phyloP scores from a whole-genome alignment of 1,140 invertebrate species.

The Bombus affinis region DNA sequence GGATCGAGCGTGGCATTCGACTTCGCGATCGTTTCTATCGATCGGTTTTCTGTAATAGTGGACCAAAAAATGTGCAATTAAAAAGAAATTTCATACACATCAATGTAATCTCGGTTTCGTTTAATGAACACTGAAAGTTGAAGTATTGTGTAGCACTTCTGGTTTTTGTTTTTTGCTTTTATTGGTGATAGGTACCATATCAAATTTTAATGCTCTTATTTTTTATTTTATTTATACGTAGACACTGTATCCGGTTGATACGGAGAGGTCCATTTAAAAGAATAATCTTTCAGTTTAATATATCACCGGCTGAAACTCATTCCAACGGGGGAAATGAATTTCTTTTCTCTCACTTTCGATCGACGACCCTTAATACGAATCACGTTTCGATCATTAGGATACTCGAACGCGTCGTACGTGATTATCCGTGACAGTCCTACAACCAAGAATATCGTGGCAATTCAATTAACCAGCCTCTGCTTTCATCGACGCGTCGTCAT shows the following conservation, averaged over 20 bases:
- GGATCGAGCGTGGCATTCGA: not conserved
- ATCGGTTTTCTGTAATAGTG: not conserved
- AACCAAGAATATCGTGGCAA: not conserved
- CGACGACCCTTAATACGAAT: not conserved
- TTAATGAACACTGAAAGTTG: not conserved
- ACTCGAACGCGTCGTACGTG: not conserved
- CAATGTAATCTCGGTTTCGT: not conserved
- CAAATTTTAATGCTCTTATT: not conserved
- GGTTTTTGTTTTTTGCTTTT: not conserved
- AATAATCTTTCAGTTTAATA: slow-evolving; percentile 11
- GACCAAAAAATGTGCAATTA: too few relatives aligned
- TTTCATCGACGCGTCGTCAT: not conserved
- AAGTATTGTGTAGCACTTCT: not conserved
- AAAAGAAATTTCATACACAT: not conserved
- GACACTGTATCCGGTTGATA: too few relatives aligned
- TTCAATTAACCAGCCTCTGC: slow-evolving; percentile 13
- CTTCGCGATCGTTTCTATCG: not conserved
- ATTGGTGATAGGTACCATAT: not conserved
- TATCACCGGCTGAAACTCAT: not conserved
- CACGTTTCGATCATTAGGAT: slow-evolving; percentile 4
- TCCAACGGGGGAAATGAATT: not conserved
- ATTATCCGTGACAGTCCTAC: not conserved
- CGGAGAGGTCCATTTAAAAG: not conserved
- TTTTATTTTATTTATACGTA: not conserved
- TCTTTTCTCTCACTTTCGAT: not conserved